Conservation (phyloP, 2,113 vertebrate species). For the Cavia aperea region DNA sequence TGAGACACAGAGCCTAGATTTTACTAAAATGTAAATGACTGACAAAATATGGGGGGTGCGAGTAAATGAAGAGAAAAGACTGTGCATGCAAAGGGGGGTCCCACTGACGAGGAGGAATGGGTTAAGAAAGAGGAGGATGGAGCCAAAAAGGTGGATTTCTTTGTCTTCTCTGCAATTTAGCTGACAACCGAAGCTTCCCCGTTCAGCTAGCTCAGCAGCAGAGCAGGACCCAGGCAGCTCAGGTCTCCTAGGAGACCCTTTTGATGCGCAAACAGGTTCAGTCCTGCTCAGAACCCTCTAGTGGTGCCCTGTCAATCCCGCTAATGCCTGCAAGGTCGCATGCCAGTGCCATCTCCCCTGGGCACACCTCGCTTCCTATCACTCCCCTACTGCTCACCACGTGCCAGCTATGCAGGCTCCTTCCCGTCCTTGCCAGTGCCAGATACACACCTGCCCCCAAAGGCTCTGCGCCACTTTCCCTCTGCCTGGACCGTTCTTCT, state of each 20-base stretch:
- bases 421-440: neutral
- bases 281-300: neutral
- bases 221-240: neutral
- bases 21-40: conserved; percentile 7
- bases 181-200: neutral
- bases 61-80: neutral
- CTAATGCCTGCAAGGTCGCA: neutral
- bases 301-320: neutral
- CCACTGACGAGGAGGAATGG: neutral
- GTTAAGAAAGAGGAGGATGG: neutral
- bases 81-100: accelerated
- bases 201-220: neutral
- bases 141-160: neutral
- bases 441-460: neutral
- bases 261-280: neutral
- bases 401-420: neutral
- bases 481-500: neutral
- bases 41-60: neutral
- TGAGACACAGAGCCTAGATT: neutral
- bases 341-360: too few species aligned
- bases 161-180: neutral
- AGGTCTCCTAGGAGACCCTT: neutral
- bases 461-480: neutral
- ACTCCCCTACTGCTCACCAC: neutral
- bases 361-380: accelerated